These are phyloP conservation scores for Diphyllodes magnificus DNA, from an alignment of 2,113 vertebrate species.

Conservation along the genomic window DNA sequence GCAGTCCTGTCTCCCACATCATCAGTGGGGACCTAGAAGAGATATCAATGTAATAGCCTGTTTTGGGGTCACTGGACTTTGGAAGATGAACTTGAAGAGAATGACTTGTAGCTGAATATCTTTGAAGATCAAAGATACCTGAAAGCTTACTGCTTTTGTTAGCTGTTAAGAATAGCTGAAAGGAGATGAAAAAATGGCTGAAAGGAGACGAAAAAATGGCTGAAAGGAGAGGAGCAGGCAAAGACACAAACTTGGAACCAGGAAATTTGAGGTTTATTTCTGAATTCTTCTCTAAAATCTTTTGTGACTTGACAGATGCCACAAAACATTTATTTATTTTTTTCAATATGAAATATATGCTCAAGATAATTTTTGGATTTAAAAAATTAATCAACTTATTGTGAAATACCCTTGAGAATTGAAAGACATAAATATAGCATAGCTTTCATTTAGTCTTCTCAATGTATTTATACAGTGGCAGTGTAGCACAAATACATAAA, in stretches of 20 bases:
- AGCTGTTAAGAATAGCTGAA: background rate
- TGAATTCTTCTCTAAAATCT: background rate
- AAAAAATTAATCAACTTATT: background rate
- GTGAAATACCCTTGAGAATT: background rate
- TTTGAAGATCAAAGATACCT: background rate
- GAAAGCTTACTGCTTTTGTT: background rate
- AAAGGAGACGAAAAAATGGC: background rate
- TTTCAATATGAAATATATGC: background rate
- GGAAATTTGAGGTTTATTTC: background rate
- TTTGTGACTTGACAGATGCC: background rate
- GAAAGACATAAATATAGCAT: background rate
- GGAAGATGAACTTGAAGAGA: background rate
- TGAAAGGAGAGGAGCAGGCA: background rate
- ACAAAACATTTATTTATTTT: background rate
- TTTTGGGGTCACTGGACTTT: background rate
- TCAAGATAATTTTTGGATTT: background rate
- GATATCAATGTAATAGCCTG: background rate
- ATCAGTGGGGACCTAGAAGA: background rate
- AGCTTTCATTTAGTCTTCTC: background rate
- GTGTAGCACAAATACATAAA: background rate
- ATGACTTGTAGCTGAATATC: background rate
- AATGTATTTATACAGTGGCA: background rate
- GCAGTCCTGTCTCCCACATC: background rate
- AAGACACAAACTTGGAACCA: background rate
- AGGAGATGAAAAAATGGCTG: background rate